Evolutionary conservation across 2,888 invertebrate species (phyloP).

Genomic region (Drosophila macrospina): DNA sequence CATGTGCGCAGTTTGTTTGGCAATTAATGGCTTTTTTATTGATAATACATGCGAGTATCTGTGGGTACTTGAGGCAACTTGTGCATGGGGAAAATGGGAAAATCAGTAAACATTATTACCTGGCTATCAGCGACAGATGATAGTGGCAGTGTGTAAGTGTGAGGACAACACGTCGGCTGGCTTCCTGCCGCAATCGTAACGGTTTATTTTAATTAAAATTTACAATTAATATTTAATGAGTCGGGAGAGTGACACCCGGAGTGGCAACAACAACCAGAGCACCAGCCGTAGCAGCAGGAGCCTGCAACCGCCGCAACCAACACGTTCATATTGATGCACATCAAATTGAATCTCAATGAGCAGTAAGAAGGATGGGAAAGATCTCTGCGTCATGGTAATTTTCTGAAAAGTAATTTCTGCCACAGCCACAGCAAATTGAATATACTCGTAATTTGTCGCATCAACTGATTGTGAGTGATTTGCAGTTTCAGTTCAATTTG

Average conservation of each 20-base stretch:
- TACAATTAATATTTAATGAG: constrained; percentile 82
- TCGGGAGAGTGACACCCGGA: constrained; percentile 57
- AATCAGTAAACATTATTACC: constrained; percentile 68
- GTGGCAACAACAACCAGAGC: background rate
- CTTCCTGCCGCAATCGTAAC: constrained; percentile 51
- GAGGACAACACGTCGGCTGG: constrained; percentile 4
- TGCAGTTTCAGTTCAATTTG: constrained; percentile 16
- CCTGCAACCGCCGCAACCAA: constrained; percentile 31
- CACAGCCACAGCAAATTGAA: constrained; percentile 45
- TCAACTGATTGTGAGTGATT: constrained; percentile 31
- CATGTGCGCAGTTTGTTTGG: constrained; percentile 39
- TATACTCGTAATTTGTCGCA: constrained; percentile 31
- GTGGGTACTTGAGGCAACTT: constrained; percentile 20
- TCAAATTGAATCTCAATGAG: constrained; percentile 69
- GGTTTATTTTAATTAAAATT: constrained; percentile 80
- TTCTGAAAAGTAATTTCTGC: constrained; percentile 57
- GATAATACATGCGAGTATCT: constrained; percentile 41
- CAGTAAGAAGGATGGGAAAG: constrained; percentile 4
- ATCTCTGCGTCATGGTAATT: constrained; percentile 50
- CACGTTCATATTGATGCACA: constrained; percentile 50
- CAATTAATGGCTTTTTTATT: constrained; percentile 67
- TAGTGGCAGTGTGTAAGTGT: background rate
- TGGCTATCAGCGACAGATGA: constrained; percentile 44
- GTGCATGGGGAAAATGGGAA: constrained; percentile 31
- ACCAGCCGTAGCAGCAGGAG: constrained; percentile 8